These are phyloP conservation scores for Horisme vitalbata DNA, from an alignment of 2,888 invertebrate genomes.

Conservation along the genomic window DNA sequence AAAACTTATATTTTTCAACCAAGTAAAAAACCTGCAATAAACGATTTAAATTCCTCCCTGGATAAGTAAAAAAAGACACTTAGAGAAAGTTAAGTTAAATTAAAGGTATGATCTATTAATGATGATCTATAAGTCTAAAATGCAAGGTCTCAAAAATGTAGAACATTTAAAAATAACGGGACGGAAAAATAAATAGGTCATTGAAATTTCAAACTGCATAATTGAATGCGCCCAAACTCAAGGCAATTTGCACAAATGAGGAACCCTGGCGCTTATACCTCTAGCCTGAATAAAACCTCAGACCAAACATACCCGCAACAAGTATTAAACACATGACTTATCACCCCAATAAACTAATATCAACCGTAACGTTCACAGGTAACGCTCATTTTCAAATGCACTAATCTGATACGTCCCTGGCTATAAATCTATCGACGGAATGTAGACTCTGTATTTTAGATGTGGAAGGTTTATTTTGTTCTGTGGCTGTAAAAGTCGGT, in stretches of 20 bases:
- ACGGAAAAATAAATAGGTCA: constrained; percentile 10
- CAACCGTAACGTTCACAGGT: constrained; percentile 20
- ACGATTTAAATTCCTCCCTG: no score
- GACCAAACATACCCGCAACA: constrained; percentile 30
- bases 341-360: constrained; percentile 14
- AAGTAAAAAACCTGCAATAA: no score
- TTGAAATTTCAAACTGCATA: constrained; percentile 13
- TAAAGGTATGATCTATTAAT: no score
- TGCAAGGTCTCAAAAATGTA: no score
- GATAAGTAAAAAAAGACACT: no score
- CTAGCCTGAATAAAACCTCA: constrained; percentile 28
- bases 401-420: constrained; percentile 1
- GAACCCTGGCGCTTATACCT: constrained; percentile 10
- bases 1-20: no score
- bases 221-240: constrained; percentile 18
- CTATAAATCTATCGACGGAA: constrained; percentile 5
- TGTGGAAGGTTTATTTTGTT: constrained; percentile 21
- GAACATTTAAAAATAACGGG: constrained; percentile 6
- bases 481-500: constrained; percentile 21
- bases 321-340: constrained; percentile 31
- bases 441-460: constrained; percentile 5
- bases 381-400: constrained; percentile 19
- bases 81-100: no score
- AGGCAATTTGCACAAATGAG: constrained; percentile 20
- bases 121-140: no score